These are phyloP conservation scores for Dasypogon diadema DNA, from an alignment of 2,888 invertebrate species.

Conservation along the genomic window DNA sequence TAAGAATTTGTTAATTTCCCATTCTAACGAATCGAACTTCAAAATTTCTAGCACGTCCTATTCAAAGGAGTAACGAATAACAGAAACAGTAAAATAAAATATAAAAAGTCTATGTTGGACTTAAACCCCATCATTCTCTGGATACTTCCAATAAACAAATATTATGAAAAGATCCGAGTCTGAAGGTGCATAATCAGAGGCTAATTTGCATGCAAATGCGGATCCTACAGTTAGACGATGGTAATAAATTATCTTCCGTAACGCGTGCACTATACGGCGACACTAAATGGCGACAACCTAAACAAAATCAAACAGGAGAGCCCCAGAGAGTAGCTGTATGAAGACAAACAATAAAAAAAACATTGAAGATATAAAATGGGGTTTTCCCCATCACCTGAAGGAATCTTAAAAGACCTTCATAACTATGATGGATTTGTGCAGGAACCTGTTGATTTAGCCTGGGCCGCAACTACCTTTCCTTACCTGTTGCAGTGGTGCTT, in stretches of 20 bases:
- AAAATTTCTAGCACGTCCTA: too few species aligned
- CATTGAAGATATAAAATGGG: not conserved
- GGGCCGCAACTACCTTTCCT: not conserved
- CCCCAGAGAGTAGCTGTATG: not conserved
- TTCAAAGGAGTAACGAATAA: too few species aligned
- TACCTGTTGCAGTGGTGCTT: not conserved
- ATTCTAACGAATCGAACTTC: too few species aligned
- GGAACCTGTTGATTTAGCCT: not conserved
- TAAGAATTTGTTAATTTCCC: too few species aligned
- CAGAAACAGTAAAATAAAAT: too few species aligned
- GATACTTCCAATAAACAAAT: constrained; percentile 24
- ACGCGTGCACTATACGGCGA: constrained; percentile 14
- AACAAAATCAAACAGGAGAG: not conserved
- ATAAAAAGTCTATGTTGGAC: too few species aligned
- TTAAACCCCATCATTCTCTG: too few species aligned
- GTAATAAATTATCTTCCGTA: constrained; percentile 48
- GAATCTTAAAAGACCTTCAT: not conserved
- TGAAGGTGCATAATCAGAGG: constrained; percentile 20
- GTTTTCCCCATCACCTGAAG: constrained; percentile 39
- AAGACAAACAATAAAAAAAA: constrained; percentile 2
- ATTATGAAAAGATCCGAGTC: not conserved
- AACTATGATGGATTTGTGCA: not conserved
- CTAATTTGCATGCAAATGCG: constrained; percentile 47
- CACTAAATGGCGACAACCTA: constrained; percentile 13
- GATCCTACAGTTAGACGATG: constrained; percentile 46